Conservation (phyloP, 2,888 invertebrate species). For the Tiliacea aurago region DNA sequence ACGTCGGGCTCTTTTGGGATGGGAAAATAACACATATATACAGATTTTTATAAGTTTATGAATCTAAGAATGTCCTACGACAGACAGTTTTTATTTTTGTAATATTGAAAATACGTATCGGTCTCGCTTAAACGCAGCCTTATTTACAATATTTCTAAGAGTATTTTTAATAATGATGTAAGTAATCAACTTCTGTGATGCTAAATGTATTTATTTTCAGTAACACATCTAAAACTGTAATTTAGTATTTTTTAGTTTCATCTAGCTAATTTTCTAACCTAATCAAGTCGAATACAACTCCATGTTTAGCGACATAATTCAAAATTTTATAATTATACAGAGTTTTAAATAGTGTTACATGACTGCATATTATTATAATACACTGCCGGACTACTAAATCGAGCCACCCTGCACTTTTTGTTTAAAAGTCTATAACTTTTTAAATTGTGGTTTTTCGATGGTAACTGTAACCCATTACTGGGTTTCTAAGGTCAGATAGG, state of each 20-base stretch:
- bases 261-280: conserved; percentile 48
- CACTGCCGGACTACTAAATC: background rate
- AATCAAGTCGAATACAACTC: conserved; percentile 38
- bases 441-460: no score
- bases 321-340: conserved; percentile 18
- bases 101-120: background rate
- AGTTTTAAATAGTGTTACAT: conserved; percentile 28
- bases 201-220: conserved; percentile 1
- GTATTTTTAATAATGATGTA: background rate
- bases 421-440: background rate
- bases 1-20: no score
- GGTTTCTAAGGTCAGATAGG: no score
- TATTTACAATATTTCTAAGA: conserved; percentile 11
- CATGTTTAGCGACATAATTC: conserved; percentile 3
- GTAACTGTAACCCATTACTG: no score
- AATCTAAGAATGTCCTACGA: no score
- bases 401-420: background rate
- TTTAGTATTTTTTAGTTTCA: conserved; percentile 48
- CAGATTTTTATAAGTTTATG: no score
- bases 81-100: no score
- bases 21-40: no score
- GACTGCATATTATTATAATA: conserved; percentile 37
- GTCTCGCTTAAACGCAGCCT: conserved; percentile 6
- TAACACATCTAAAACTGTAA: conserved; percentile 30
- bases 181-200: conserved; percentile 5